Evolutionary conservation across 2,113 vertebrate genomes (phyloP), one percentile per base, ranked within the genome.

Genomic region (Periophthalmodon schlosseri): DNA sequence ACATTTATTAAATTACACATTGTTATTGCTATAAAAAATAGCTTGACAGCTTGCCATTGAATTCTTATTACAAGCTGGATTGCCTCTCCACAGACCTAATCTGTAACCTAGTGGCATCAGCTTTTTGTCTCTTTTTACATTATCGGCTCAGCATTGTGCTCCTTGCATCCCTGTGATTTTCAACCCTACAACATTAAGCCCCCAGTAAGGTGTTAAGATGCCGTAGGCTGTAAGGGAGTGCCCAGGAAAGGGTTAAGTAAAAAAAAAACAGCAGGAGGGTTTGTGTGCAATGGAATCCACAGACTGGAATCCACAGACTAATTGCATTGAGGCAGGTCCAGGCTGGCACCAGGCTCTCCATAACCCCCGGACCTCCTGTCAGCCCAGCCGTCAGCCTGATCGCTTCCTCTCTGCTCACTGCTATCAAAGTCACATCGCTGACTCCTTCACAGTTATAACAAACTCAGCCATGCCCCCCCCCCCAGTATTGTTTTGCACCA

Each of bases 281-380:
- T 85, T 78, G 84, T 84, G 88, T 80, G 87, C 75, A 74, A 73
- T 75, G 89, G 88, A 92, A 92, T 90, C 88, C 88, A 82, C 84
- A 76, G 77, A 74, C 74, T 75, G 89, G 88, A 92, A 92, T 90
- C 88, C 88, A 82, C 84, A 76, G 77, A 76, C 86, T 91, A 91
- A 93, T 91, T 91, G 89, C 87, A 88, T 73, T 68, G 66, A 80
- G 88, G 76, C 91, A 90, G 84, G 90, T 90, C 90, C 61, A 71
- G 88, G 78, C 91, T 89, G 83, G 91, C 74, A 76, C 79, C 58
- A 68, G 13, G 46, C 82, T 85, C 81, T 82, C 83, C 73, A 78
- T 83, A 83, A 86, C 87, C 87, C 80, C 78, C 79, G 83, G 90
- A 91, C 90, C 86, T 87, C 84, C 87, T 89, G 86, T 91, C 82